Evolutionary conservation across 2,113 vertebrate species (phyloP), one percentile per base, ranked within the genome.

Genomic region (Archocentrus centrarchus): DNA sequence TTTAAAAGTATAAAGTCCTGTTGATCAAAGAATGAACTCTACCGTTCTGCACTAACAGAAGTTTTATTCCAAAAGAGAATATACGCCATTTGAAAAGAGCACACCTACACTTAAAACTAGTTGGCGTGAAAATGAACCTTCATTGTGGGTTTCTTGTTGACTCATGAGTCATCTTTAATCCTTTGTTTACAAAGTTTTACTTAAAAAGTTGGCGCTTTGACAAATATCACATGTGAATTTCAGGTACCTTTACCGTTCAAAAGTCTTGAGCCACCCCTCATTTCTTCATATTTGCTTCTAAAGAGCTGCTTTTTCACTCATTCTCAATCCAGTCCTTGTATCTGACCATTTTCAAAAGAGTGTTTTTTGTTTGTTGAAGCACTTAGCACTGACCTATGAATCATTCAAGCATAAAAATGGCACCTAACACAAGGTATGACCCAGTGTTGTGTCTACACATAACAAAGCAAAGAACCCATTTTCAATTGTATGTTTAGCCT

Each of bases 121-220:
- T 63, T 83, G 91, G 59, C 68, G 81, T 59, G 18, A 66, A 55
- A 77, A 91, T 87, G 13, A 77, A 81, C 77, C 75, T 55, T 60
- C 77, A 75, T 79, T 87, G 78, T 84, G 76, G 76, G 82, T 57
- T 86, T 80, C 39, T 70, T 59, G 57, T 91, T 82, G 77, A 86
- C 75, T 89, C 61, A 77, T 84, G 87, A 91, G 59, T 90, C 90
- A 92, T 92, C 11, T 81, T n/a, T 61, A 75, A 84, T 77, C 35
- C 50, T 79, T 76, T 86, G 58, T 84, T 86, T 81, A 63, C 35
- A 76, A 88, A 89, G 61, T 86, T 85, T 80, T 37, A 79, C 60
- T 61, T 57, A 35, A 30, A 73, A 73, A 55, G 68, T 55, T 73
- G 47, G 68, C 30, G 59, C 59, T 85, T 78, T 68, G 6, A 75